Evolutionary conservation across 2,113 vertebrate genomes (phyloP).

Genomic region (Tinamus guttatus): DNA sequence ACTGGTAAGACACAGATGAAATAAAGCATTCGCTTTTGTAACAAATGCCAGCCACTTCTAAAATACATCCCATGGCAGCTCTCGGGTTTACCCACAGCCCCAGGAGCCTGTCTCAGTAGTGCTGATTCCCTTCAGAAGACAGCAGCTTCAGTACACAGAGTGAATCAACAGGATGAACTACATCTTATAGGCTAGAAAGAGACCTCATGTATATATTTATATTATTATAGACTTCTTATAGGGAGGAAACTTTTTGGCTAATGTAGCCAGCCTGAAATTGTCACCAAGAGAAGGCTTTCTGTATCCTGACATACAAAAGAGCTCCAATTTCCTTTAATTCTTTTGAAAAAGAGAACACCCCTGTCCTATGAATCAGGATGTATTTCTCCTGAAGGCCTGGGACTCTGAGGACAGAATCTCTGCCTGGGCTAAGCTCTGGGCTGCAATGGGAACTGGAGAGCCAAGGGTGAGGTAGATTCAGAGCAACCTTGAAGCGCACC

Average conservation of each 20-base stretch:
- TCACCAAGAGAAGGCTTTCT: neutral
- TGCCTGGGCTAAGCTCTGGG: neutral
- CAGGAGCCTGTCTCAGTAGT: neutral
- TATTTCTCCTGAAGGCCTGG: neutral
- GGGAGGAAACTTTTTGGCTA: neutral
- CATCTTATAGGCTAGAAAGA: neutral
- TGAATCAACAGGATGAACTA: neutral
- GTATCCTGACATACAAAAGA: neutral
- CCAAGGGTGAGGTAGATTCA: neutral
- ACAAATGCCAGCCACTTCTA: neutral
- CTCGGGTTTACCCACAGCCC: too few species aligned
- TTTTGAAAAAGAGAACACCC: neutral
- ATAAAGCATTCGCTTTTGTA: neutral
- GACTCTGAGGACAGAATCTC: neutral
- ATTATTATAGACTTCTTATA: too few species aligned
- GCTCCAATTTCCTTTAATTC: accelerated
- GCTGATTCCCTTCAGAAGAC: neutral
- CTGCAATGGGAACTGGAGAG: neutral
- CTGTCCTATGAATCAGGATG: neutral
- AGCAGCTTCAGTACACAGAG: neutral
- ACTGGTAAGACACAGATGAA: neutral
- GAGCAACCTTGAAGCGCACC: neutral
- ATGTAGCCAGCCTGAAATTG: accelerated
- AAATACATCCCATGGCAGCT: neutral
- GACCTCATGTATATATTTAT: too few species aligned